Base-by-base conservation (phyloP, 2,888 invertebrate species). In the Resseliella maxima region DNA sequence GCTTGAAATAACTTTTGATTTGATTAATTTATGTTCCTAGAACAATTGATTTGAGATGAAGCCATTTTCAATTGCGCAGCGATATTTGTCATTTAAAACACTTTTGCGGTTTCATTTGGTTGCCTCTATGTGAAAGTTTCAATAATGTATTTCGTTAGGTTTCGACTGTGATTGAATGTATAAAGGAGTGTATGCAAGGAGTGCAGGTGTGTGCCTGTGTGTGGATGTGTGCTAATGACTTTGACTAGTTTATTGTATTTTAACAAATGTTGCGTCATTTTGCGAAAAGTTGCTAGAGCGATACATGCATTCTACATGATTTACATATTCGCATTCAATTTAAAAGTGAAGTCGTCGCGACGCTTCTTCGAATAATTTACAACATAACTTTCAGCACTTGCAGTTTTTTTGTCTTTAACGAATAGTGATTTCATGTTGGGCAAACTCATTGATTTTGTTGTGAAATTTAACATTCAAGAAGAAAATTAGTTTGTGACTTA, bases 1-100 rank as follows among this genome's bases (percentile, higher is more conserved):
- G 72, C 72, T n/a, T 15, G 31, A 72, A 72, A 72, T 31, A 35
- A 72, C 72, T 27, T 50, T 72, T 72, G 72, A 72, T 72, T 72
- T 72, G 72, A 72, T 72, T 72, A 31, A 72, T 72, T 72, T 31
- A 72, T 31, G 12, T 12, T 41, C 41, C 27, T 12, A 3, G 59
- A 50, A 27, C 59, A 27, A 72, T 72, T 35, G 31, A 72, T 72
- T 35, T 2, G 2, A 31, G 18, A 31, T 72, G 72, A 72, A 31
- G n/a, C 72, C n/a, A 72, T 31, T 27, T 50, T 15, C 46, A 59
- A 0, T 59, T 59, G 59, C 18, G 46, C 46, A 50, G 18, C 18
- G 46, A 50, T 8, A 50, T 50, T 50, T 50, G 46, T 50, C 18
- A 18, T 6, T 18, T 50, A 50, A 50, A 50, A 6, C 12, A 6